A percentile compares a stretch with the other conserved stretches of the same genome.
phyloP scores from a whole-genome alignment of 2,888 invertebrate species.

The Diplolepis rosae region DNA sequence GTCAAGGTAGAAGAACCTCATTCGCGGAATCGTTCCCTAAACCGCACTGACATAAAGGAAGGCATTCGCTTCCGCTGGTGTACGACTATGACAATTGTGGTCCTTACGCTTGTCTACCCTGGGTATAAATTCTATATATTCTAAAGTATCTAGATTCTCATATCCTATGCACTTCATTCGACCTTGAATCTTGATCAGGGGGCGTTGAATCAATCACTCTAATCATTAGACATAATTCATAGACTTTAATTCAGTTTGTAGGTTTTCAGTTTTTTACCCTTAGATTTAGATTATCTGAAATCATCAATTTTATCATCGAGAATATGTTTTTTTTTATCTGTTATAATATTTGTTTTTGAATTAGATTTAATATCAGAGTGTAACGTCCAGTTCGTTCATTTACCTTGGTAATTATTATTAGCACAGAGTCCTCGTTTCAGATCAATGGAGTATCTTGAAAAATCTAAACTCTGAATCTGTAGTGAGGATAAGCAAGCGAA shows the following conservation, averaged over 20 bases:
- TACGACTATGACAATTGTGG: conserved; percentile 66
- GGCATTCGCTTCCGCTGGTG: conserved; percentile 69
- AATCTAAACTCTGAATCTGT: too few species aligned
- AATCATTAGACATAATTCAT: background rate
- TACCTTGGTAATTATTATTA: too few species aligned
- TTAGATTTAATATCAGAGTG: background rate
- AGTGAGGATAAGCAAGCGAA: too few species aligned
- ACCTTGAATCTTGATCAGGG: background rate
- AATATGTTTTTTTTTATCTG: background rate
- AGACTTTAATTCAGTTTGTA: background rate
- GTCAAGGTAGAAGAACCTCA: conserved; percentile 53
- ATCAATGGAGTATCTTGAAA: too few species aligned
- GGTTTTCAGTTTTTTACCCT: background rate
- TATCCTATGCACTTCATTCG: background rate
- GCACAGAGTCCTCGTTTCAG: too few species aligned
- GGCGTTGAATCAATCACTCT: conserved; percentile 4
- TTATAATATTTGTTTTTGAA: background rate
- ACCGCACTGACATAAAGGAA: conserved; percentile 70
- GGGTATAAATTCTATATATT: conserved; percentile 59
- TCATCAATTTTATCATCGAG: background rate
- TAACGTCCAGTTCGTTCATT: too few species aligned
- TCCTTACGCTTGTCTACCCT: conserved; percentile 69
- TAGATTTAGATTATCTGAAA: background rate
- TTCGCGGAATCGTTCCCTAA: conserved; percentile 59
- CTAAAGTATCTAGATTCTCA: conserved; percentile 10